These are phyloP conservation scores for Cheumatopsyche charites DNA, from an alignment of 1,140 invertebrate genomes.

Conservation along the genomic window DNA sequence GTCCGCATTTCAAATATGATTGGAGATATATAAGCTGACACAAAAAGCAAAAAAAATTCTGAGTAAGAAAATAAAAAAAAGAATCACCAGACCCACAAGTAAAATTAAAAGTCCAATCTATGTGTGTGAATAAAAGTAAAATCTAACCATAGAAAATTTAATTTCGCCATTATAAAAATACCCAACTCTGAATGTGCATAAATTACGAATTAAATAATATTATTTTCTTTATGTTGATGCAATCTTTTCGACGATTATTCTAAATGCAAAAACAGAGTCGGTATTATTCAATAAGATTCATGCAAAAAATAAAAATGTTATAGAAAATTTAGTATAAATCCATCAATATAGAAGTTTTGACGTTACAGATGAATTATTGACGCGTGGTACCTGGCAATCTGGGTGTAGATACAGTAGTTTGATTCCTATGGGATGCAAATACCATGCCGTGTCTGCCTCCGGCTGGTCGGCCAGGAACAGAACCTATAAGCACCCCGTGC, in stretches of 20 bases:
- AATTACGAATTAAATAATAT: too few species aligned
- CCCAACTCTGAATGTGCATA: too few species aligned
- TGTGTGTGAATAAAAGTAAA: neutral
- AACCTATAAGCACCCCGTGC: slow-evolving; percentile 63
- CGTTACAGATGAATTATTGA: slow-evolving; percentile 52
- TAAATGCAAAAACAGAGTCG: neutral
- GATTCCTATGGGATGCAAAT: slow-evolving; percentile 59
- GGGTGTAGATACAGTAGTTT: slow-evolving; percentile 62
- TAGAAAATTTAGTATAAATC: neutral
- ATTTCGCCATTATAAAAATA: neutral
- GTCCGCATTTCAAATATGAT: neutral
- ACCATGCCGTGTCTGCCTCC: slow-evolving; percentile 73
- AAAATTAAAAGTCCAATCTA: slow-evolving; percentile 41
- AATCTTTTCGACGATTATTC: too few species aligned
- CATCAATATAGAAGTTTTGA: slow-evolving; percentile 20
- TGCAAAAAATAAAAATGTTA: neutral
- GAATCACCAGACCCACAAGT: slow-evolving; percentile 43
- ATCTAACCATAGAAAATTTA: neutral
- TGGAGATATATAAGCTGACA: neutral
- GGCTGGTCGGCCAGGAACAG: slow-evolving; percentile 69
- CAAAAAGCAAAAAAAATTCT: slow-evolving; percentile 6
- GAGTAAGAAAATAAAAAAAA: neutral
- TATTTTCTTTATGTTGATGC: too few species aligned
- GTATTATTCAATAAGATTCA: neutral
- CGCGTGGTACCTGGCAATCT: slow-evolving; percentile 61